Percentiles rank a stretch among this genome's conserved stretches.
phyloP scores from a whole-genome alignment of 1,140 invertebrate genomes.

The Adoxophyes honmai region DNA sequence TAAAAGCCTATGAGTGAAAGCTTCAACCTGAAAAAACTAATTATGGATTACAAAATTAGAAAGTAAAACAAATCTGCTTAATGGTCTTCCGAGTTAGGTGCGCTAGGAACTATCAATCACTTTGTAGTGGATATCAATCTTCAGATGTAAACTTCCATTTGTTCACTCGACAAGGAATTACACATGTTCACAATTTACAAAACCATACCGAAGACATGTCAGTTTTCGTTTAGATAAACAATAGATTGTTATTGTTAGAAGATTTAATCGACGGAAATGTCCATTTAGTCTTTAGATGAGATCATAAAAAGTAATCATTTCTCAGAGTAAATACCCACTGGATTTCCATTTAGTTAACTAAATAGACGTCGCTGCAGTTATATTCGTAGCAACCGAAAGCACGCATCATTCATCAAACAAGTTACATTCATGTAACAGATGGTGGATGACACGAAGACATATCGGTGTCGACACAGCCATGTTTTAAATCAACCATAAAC shows the following conservation, averaged over 20 bases:
- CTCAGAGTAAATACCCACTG: not conserved
- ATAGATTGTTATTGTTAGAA: not conserved
- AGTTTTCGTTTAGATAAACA: not conserved
- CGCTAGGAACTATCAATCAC: slow-evolving; percentile 35
- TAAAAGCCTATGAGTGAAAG: slow-evolving; percentile 47
- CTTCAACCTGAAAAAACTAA: slow-evolving; percentile 36
- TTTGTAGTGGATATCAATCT: slow-evolving; percentile 27
- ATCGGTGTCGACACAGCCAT: not conserved
- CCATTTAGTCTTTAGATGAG: not conserved
- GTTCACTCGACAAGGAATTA: not conserved
- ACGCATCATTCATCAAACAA: not conserved
- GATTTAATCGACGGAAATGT: slow-evolving; percentile 4
- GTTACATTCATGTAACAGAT: slow-evolving; percentile 4
- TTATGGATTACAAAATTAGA: slow-evolving; percentile 47
- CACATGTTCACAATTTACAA: not conserved
- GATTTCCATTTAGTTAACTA: not conserved
- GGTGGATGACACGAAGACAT: slow-evolving; percentile 7
- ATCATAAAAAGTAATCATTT: slow-evolving; percentile 3
- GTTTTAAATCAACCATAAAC: slow-evolving; percentile 12
- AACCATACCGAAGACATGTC: not conserved
- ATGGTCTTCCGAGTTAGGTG: slow-evolving; percentile 33
- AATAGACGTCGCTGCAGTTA: not conserved
- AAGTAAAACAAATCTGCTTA: slow-evolving; percentile 52
- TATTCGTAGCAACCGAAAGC: not conserved
- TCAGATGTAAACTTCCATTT: slow-evolving; percentile 1